Evolutionary conservation across 2,113 vertebrate genomes (phyloP).

Genomic region (Sorex araneus): DNA sequence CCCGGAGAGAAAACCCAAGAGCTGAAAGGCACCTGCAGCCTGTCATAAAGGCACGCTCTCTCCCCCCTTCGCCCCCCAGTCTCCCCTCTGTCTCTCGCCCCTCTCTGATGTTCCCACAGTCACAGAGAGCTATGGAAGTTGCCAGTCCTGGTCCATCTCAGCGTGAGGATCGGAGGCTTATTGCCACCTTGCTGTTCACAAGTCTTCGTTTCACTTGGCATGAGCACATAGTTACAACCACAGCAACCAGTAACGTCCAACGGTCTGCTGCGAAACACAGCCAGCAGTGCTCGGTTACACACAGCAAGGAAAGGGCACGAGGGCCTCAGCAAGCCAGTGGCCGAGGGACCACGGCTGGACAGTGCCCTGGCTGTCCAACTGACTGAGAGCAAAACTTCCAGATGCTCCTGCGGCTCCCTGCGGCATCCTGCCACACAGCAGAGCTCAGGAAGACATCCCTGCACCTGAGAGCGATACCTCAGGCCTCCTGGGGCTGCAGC

Average conservation of each 20-base stretch:
- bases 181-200: not conserved
- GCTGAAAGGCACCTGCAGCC: too few relatives aligned
- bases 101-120: too few relatives aligned
- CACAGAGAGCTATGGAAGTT: too few relatives aligned
- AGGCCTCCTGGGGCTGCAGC: too few relatives aligned
- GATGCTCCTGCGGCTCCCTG: not conserved
- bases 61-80: too few relatives aligned
- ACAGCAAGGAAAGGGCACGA: not conserved
- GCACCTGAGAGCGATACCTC: not conserved
- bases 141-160: not conserved
- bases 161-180: too few relatives aligned
- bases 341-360: too few relatives aligned
- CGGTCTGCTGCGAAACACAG: not conserved
- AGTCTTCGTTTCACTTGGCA: not conserved
- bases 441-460: not conserved
- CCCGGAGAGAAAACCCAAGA: not conserved
- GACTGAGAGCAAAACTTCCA: not conserved
- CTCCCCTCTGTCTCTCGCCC: too few relatives aligned
- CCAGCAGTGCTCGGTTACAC: not conserved
- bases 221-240: not conserved
- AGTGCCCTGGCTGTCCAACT: not conserved
- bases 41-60: too few relatives aligned
- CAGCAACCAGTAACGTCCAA: constrained; percentile 23
- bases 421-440: too few relatives aligned
- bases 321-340: not conserved